Conservation (phyloP, 1,140 invertebrate species). For the Drosophila arawakana region DNA sequence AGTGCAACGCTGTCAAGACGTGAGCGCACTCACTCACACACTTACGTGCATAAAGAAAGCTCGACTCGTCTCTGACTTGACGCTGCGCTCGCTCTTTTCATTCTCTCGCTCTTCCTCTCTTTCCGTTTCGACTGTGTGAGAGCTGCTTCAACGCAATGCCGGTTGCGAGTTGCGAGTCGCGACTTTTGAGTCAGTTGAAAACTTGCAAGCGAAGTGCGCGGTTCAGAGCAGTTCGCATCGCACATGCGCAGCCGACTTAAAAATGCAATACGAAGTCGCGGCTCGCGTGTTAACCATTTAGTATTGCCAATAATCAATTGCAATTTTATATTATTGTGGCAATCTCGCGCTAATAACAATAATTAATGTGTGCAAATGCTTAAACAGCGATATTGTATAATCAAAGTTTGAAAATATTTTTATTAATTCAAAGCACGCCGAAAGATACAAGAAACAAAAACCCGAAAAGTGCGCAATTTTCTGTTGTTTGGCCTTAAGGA, state of each 20-base stretch:
- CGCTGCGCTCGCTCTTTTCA: constrained; percentile 24
- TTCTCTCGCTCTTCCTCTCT: constrained; percentile 28
- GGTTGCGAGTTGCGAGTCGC: constrained; percentile 24
- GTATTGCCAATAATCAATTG: constrained; percentile 51
- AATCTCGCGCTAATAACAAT: constrained; percentile 58
- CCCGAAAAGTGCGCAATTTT: constrained; percentile 28
- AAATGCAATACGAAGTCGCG: constrained; percentile 10
- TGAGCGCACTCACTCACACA: constrained; percentile 9
- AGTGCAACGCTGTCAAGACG: background rate
- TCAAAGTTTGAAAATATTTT: constrained; percentile 29
- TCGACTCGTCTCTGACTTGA: constrained; percentile 3
- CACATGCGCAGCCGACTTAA: constrained; percentile 53
- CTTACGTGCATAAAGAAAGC: constrained; percentile 12
- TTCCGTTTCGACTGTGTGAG: constrained; percentile 12
- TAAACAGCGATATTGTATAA: constrained; percentile 38
- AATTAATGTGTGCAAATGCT: constrained; percentile 42
- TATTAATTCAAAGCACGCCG: constrained; percentile 54
- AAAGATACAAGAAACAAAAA: too few relatives aligned
- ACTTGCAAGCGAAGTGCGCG: constrained; percentile 56
- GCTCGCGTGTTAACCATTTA: constrained; percentile 47
- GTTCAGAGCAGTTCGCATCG: constrained; percentile 35
- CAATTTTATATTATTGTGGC: constrained; percentile 38
- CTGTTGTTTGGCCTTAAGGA: constrained; percentile 42
- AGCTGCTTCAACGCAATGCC: constrained; percentile 32
- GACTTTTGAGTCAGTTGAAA: constrained; percentile 48